phyloP scores from a whole-genome alignment of 2,113 vertebrate genomes.

The Penelope pileata region DNA sequence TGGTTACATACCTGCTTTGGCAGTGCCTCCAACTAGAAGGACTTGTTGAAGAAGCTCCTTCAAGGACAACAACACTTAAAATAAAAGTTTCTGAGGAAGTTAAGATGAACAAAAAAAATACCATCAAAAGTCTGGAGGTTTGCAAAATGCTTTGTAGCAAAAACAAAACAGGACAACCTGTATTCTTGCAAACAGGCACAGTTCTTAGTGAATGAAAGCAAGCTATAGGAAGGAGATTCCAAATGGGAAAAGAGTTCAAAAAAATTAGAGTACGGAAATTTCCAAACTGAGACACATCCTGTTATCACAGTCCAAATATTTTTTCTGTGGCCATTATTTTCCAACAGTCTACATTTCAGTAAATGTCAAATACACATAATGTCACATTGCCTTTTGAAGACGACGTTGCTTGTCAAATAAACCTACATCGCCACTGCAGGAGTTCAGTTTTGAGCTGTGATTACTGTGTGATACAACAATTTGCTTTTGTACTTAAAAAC shows the following conservation, averaged over 20 bases:
- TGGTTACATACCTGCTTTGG: not conserved
- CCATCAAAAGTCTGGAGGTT: not conserved
- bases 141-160: not conserved
- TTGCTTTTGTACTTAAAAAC: not conserved
- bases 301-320: not conserved
- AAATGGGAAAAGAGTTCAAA: not conserved
- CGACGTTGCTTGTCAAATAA: not conserved
- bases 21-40: not conserved
- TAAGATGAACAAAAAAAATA: not conserved
- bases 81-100: not conserved
- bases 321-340: not conserved
- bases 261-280: not conserved
- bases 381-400: not conserved
- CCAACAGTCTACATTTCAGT: not conserved
- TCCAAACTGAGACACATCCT: not conserved
- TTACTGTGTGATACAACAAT: not conserved
- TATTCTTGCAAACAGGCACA: not conserved
- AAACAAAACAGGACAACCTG: not conserved
- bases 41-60: not conserved
- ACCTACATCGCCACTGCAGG: not conserved
- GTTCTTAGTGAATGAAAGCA: not conserved
- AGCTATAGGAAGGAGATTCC: not conserved
- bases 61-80: not conserved
- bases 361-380: not conserved
- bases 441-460: not conserved